Conservation (phyloP, 2,797 vertebrate species). For the Amniataba percoides region DNA sequence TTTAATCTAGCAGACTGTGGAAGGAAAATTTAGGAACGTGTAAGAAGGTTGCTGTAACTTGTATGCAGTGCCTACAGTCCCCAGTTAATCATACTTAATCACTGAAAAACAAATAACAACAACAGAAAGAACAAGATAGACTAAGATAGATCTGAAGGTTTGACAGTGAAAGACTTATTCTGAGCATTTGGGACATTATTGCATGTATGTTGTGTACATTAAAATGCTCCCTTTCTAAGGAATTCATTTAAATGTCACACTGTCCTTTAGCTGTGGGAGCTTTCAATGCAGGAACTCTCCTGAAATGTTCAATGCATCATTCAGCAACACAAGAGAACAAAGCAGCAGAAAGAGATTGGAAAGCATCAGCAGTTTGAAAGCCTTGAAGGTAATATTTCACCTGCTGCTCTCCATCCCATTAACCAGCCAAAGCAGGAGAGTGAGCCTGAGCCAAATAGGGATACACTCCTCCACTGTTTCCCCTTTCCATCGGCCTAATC, state of each 20-base stretch:
- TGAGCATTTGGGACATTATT: not conserved
- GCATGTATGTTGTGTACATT: not conserved
- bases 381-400: constrained; percentile 62
- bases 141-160: not conserved
- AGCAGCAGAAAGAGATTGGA: constrained; percentile 64
- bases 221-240: not conserved
- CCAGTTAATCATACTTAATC: not conserved
- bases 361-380: constrained; percentile 76
- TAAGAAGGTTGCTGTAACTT: too few relatives aligned
- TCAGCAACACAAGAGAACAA: constrained; percentile 47
- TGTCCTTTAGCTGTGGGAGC: constrained; percentile 2
- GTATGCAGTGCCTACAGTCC: not conserved
- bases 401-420: constrained; percentile 60
- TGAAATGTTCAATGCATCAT: constrained; percentile 38
- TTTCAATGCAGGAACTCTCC: constrained; percentile 13
- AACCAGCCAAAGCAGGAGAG: constrained; percentile 72
- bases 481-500: constrained; percentile 78
- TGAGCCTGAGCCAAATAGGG: constrained; percentile 78
- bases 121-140: not conserved
- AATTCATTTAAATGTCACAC: not conserved
- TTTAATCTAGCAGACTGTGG: not conserved
- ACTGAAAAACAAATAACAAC: not conserved
- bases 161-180: not conserved
- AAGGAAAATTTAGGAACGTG: not conserved
- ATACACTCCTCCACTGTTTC: constrained; percentile 76